These are phyloP conservation scores for Amiota mariae DNA, from an alignment of 2,888 invertebrate species.

Conservation along the genomic window DNA sequence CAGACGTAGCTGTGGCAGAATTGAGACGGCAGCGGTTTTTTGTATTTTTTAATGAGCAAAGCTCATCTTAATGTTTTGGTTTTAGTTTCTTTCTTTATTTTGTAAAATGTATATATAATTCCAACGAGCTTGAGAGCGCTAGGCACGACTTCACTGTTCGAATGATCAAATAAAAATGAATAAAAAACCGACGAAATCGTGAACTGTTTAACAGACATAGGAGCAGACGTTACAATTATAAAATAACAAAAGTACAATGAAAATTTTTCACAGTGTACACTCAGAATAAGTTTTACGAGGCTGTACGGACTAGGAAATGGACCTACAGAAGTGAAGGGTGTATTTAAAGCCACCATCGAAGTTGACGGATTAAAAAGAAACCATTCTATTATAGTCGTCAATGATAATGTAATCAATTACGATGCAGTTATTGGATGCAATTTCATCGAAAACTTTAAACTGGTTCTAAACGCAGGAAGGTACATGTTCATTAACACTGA, in stretches of 20 bases:
- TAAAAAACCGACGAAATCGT: not conserved
- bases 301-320: not conserved
- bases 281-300: not conserved
- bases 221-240: not conserved
- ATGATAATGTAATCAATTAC: not conserved
- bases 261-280: not conserved
- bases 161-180: too few species aligned
- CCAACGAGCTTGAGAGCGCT: too few species aligned
- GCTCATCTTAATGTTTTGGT: too few species aligned
- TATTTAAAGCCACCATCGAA: not conserved
- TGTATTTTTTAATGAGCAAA: too few species aligned
- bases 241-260: not conserved
- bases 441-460: not conserved
- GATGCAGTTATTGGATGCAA: not conserved
- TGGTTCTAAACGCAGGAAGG: not conserved
- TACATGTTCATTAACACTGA: not conserved
- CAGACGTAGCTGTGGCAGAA: too few species aligned
- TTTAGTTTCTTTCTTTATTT: too few species aligned
- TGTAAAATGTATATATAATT: too few species aligned
- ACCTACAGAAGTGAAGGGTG: conserved; percentile 5
- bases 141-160: too few species aligned
- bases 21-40: too few species aligned
- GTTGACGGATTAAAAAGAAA: not conserved
- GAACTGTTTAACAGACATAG: not conserved
- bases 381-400: not conserved